Evolutionary conservation across 2,888 invertebrate genomes (phyloP), one percentile per base, ranked within the genome.

Genomic region (Crematogaster levior): DNA sequence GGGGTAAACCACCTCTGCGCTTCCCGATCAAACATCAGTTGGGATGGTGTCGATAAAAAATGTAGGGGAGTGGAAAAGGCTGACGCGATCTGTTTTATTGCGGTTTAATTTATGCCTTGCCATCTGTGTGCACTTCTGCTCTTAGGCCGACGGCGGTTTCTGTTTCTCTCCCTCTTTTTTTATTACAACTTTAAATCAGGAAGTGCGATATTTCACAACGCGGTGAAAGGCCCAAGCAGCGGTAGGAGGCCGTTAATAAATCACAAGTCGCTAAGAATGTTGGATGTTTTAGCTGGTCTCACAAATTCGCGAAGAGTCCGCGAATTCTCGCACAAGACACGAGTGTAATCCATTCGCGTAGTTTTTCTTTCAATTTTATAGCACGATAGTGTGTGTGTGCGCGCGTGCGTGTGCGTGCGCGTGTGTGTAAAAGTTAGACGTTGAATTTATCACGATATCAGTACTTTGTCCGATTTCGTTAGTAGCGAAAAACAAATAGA

Each of bases 81-180:
- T 65, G 61, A 72, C 56, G 85, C 51, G 80, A 85, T 85, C 51
- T 81, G 79, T 87, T 85, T 87, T 80, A 87, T 87, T 82, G 82
- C 80, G 80, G 68, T 83, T 87, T 85, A 85, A 87, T 87, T 87
- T 87, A 87, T 83, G 66, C 73, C 85, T 83, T 61, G 83, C 60
- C 87, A 82, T 73, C 82, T 58, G 72, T 51, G 65, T 61, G 65
- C 77, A 58, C 63, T 82, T 80, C 74, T 48, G 53, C 70, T 63
- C 61, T 68, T 73, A 46, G 68, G 21, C 68, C 53, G 40, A 40
- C 40, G 60, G 37, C 15, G 65, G 30, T 40, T 79, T 81, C 58
- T 9, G 56, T 24, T n/a, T 56, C 56, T 34, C n/a, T 70, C 15
- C 5, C 6, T n/a, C 6, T 7, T 34, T 46, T 83, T 73, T 81